Evolutionary conservation across 2,888 invertebrate genomes (phyloP).

Genomic region (Callimorpha dominula): DNA sequence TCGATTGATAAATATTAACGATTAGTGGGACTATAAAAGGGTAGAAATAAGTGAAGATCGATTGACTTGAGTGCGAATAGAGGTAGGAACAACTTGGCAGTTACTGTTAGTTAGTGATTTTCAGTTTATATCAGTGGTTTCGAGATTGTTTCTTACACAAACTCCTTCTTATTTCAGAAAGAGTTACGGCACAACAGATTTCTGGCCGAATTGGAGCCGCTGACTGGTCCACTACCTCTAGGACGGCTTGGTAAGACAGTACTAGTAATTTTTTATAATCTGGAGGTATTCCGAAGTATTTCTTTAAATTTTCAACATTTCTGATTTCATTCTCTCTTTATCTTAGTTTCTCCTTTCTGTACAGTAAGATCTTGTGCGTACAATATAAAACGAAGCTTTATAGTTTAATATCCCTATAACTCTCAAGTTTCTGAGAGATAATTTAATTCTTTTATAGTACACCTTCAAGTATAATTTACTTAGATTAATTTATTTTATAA

Average conservation of each 20-base stretch:
- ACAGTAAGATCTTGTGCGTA: background rate
- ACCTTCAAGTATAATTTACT: background rate
- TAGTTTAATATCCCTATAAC: background rate
- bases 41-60: no score
- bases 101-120: no score
- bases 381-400: background rate
- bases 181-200: background rate
- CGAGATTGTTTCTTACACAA: background rate
- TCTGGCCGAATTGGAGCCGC: background rate
- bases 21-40: no score
- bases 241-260: no score
- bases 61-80: no score
- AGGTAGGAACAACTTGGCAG: no score
- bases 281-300: no score
- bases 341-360: background rate
- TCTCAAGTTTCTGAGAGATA: background rate
- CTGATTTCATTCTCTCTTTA: background rate
- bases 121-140: no score
- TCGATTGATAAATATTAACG: no score
- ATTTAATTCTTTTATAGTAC: background rate
- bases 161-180: background rate
- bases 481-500: background rate
- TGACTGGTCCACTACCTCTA: background rate
- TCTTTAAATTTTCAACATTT: background rate
- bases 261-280: no score